These are phyloP conservation scores for Parauchenoglanis ngamensis DNA, from an alignment of 2,797 vertebrate genomes.

Conservation along the genomic window DNA sequence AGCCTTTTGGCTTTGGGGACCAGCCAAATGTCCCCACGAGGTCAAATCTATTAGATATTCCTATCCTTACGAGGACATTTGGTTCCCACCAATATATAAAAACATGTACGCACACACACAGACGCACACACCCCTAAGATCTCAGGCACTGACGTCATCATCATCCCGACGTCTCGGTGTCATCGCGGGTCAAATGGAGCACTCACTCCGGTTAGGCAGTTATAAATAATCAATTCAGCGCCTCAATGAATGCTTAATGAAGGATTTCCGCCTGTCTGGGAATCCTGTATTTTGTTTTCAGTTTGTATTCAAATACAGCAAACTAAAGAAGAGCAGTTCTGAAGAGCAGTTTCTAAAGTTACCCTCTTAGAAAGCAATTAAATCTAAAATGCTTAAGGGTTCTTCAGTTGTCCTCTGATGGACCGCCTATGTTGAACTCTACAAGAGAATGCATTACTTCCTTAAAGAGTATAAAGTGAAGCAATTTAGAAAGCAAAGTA, in stretches of 20 bases:
- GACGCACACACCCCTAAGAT: neutral
- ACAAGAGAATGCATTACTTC: neutral
- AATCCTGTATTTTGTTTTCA: neutral
- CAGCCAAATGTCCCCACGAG: neutral
- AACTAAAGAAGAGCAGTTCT: neutral
- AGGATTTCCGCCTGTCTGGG: neutral
- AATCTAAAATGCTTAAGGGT: neutral
- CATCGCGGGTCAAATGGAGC: conserved; percentile 9
- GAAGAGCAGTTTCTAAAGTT: neutral
- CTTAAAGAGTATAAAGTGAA: neutral
- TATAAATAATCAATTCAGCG: conserved; percentile 12
- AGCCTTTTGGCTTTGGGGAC: neutral
- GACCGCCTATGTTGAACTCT: neutral
- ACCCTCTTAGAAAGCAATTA: neutral
- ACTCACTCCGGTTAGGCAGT: neutral
- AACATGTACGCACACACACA: neutral
- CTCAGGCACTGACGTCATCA: conserved; percentile 22
- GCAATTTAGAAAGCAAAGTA: neutral
- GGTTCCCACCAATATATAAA: neutral
- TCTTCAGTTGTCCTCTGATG: neutral
- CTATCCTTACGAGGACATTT: neutral
- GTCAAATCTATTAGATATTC: neutral
- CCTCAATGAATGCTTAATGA: neutral
- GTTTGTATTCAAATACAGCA: neutral
- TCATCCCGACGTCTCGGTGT: neutral